A percentile compares a stretch with the other conserved stretches of the same genome.
Conservation (phyloP, 2,888 invertebrate species). For the Suillia variegata region DNA sequence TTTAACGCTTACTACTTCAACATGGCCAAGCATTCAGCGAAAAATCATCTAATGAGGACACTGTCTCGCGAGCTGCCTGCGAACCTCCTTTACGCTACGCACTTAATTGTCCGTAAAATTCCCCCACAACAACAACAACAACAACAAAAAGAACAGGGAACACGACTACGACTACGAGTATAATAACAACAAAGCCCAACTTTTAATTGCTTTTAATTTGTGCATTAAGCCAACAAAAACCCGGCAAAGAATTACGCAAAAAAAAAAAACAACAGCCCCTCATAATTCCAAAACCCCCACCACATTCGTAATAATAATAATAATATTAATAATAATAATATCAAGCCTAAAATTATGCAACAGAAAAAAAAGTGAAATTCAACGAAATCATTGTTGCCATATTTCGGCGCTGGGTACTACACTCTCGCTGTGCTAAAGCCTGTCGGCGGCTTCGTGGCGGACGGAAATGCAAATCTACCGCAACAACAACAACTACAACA, state of each 20-base stretch:
- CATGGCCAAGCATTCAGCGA: too few relatives aligned
- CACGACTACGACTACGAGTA: background rate
- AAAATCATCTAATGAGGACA: too few relatives aligned
- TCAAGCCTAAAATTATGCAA: slow-evolving; percentile 11
- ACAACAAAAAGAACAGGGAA: background rate
- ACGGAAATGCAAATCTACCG: too few relatives aligned
- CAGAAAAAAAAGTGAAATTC: background rate
- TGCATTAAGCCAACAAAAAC: slow-evolving; percentile 3
- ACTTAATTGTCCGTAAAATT: background rate
- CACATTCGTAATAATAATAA: too few relatives aligned
- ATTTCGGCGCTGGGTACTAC: background rate
- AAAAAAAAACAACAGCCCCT: background rate
- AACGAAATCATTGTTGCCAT: background rate
- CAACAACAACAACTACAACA: too few relatives aligned
- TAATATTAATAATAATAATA: too few relatives aligned
- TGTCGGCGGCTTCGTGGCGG: too few relatives aligned
- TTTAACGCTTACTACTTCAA: too few relatives aligned
- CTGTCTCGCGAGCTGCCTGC: too few relatives aligned
- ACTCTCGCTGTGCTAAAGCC: background rate
- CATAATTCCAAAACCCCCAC: too few relatives aligned
- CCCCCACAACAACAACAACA: background rate
- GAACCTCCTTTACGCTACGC: too few relatives aligned
- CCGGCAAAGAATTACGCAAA: background rate
- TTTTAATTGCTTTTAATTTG: slow-evolving; percentile 15
- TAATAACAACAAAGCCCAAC: slow-evolving; percentile 2